Percentiles rank a stretch among this genome's conserved stretches.
phyloP scores from a whole-genome alignment of 2,888 invertebrate genomes.

The Uloborus plumipes region DNA sequence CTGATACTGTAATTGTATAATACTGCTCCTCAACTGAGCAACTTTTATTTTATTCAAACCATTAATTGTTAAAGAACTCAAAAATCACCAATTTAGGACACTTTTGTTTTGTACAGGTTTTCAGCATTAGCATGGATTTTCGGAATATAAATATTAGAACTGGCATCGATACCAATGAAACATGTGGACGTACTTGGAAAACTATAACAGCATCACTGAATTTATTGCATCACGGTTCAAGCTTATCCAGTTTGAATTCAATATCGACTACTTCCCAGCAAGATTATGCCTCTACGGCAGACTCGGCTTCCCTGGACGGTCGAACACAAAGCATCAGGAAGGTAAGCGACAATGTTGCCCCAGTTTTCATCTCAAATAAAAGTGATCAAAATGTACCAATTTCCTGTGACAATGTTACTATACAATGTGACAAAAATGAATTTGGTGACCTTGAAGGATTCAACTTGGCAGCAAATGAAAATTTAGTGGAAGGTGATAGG shows the following conservation, averaged over 20 bases:
- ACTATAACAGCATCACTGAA: conserved; percentile 26
- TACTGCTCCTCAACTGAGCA: too few relatives aligned
- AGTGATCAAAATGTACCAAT: not conserved
- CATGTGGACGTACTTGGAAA: conserved; percentile 90
- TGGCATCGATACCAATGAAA: conserved; percentile 68
- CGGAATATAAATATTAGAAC: conserved; percentile 68
- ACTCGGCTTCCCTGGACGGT: conserved; percentile 28
- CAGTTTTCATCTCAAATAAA: not conserved
- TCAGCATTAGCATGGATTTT: conserved; percentile 68
- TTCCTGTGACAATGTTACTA: not conserved
- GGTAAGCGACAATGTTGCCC: conserved; percentile 17
- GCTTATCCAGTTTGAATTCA: conserved; percentile 52
- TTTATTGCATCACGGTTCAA: conserved; percentile 25
- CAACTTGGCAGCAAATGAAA: too few relatives aligned
- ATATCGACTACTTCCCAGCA: conserved; percentile 41
- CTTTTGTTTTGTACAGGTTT: conserved; percentile 68
- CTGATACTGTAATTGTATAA: too few relatives aligned
- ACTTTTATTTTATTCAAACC: too few relatives aligned
- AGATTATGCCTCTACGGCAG: conserved; percentile 36
- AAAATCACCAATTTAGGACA: not conserved
- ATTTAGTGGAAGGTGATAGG: conserved; percentile 2
- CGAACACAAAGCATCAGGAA: conserved; percentile 36
- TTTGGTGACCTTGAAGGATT: too few relatives aligned
- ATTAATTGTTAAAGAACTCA: too few relatives aligned
- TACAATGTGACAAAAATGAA: not conserved